Conservation (phyloP, 2,113 vertebrate genomes). For the Heterochromis multidens region DNA sequence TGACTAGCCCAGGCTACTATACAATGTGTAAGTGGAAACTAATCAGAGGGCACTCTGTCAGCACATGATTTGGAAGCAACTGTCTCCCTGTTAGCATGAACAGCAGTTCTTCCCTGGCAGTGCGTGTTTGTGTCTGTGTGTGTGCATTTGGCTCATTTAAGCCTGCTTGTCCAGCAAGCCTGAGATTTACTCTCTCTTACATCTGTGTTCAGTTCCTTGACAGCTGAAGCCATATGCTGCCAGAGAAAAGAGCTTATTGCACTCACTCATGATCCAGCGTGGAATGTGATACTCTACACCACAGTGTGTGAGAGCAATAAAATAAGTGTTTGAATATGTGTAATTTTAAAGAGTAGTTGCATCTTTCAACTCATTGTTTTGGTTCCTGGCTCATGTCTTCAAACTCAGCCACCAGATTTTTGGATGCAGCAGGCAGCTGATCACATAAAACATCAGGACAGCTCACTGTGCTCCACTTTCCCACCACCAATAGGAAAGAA, state of each 20-base stretch:
- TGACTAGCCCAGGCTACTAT: not conserved
- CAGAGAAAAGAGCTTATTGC: not conserved
- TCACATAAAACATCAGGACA: not conserved
- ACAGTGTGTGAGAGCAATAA: not conserved
- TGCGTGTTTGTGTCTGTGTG: not conserved
- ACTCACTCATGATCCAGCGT: not conserved
- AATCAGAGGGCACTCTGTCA: slow-evolving; percentile 8
- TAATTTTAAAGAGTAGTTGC: not conserved
- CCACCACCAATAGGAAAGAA: not conserved
- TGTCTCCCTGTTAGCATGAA: slow-evolving; percentile 13
- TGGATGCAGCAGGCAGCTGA: not conserved
- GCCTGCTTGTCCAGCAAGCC: not conserved
- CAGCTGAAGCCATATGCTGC: slow-evolving; percentile 12
- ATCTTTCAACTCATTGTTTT: not conserved
- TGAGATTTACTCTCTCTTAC: not conserved
- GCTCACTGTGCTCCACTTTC: not conserved
- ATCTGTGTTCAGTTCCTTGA: slow-evolving; percentile 10
- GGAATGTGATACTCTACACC: not conserved
- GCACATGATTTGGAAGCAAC: not conserved
- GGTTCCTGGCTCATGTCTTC: not conserved
- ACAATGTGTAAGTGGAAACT: not conserved
- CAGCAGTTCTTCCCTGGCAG: slow-evolving; percentile 7
- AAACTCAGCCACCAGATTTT: not conserved
- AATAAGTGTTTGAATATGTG: not conserved
- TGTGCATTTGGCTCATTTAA: not conserved